A percentile compares a stretch with the other conserved stretches of the same genome.
Evolutionary conservation across 2,888 invertebrate species (phyloP).

Genomic region (Spisula subtruncata): DNA sequence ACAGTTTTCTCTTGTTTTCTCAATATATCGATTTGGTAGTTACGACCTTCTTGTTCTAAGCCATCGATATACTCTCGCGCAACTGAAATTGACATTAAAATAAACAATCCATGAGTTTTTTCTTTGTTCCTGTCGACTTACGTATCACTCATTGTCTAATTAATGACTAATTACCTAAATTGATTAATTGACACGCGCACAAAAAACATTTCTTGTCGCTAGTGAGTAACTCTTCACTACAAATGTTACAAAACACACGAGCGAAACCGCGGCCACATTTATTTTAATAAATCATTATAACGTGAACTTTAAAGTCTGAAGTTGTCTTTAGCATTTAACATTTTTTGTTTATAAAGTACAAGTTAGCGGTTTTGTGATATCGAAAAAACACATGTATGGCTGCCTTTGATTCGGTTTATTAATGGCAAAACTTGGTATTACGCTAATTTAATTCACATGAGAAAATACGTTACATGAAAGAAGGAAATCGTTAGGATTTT

Average conservation of each 20-base stretch:
- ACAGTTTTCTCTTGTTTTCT: too few relatives aligned
- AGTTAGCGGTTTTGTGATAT: neutral
- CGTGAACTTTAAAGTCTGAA: neutral
- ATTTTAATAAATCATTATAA: neutral
- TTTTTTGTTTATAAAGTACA: slow-evolving; percentile 17
- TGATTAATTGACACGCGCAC: neutral
- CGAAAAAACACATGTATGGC: neutral
- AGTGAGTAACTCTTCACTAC: neutral
- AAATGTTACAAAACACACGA: neutral
- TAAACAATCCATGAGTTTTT: neutral
- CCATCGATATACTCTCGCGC: neutral
- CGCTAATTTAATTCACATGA: too few relatives aligned
- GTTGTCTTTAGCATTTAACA: neutral
- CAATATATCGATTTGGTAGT: too few relatives aligned
- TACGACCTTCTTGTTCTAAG: too few relatives aligned
- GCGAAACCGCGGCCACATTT: too few relatives aligned
- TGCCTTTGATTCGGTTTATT: too few relatives aligned
- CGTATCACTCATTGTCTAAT: neutral
- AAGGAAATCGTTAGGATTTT: too few relatives aligned
- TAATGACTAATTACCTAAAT: slow-evolving; percentile 5
- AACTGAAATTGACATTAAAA: neutral
- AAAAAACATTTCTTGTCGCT: neutral
- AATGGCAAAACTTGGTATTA: too few relatives aligned
- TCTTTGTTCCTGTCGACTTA: neutral
- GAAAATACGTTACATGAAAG: too few relatives aligned